Conservation (phyloP, 2,113 vertebrate genomes). For the Garra rufa region DNA sequence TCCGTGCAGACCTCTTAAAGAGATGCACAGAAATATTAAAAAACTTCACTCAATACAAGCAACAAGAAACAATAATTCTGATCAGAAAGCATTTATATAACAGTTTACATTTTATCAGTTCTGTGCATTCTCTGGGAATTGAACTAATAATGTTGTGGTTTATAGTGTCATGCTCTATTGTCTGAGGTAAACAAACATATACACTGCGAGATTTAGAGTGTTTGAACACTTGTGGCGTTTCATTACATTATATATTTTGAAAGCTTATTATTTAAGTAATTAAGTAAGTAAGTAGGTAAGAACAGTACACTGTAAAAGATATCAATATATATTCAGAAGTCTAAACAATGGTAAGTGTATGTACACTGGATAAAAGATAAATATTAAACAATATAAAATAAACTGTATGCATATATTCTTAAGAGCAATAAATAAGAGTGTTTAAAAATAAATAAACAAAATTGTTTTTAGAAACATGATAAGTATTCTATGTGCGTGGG, state of each 20-base stretch:
- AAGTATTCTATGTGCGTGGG: not conserved
- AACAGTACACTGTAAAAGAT: no score
- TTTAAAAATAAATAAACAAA: not conserved
- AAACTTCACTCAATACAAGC: not conserved
- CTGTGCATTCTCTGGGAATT: not conserved
- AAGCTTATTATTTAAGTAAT: no score
- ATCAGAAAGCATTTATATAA: not conserved
- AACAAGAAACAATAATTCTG: not conserved
- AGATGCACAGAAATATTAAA: not conserved
- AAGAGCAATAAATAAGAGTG: not conserved
- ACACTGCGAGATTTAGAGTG: not conserved
- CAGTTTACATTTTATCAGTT: not conserved
- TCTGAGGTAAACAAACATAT: not conserved
- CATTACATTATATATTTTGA: not conserved
- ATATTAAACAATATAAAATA: not conserved
- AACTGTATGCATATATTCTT: not conserved
- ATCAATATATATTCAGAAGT: not conserved
- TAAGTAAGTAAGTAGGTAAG: no score
- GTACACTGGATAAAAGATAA: no score
- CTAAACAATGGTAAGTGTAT: not conserved
- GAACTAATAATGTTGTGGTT: not conserved
- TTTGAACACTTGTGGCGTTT: not conserved
- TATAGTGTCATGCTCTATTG: not conserved
- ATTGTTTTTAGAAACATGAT: not conserved
- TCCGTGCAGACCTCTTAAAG: conserved; percentile 2